Evolutionary conservation across 1,140 invertebrate genomes (phyloP).

Genomic region (Drosophila rhopaloa): DNA sequence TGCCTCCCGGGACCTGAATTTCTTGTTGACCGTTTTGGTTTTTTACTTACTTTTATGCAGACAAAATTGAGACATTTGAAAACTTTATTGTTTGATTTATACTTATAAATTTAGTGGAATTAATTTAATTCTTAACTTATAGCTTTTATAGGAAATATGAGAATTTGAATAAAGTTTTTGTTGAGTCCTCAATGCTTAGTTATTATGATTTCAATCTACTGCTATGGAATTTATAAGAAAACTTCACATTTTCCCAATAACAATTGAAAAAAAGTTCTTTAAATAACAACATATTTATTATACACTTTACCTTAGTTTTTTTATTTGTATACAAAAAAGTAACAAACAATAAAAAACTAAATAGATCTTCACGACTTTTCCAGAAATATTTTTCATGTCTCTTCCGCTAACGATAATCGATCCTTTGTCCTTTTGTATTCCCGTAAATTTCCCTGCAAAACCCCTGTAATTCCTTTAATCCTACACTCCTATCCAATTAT

Average conservation of each 20-base stretch:
- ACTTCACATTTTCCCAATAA: too few relatives aligned
- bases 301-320: neutral
- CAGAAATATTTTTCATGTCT: neutral
- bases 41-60: constrained; percentile 1
- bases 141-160: too few relatives aligned
- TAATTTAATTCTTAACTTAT: too few relatives aligned
- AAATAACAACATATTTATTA: too few relatives aligned
- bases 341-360: neutral
- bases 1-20: constrained; percentile 8
- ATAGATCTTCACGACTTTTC: neutral
- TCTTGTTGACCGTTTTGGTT: constrained; percentile 12
- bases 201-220: too few relatives aligned
- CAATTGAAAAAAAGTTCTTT: too few relatives aligned
- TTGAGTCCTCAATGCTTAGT: too few relatives aligned
- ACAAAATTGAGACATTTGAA: constrained; percentile 28
- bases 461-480: constrained; percentile 25
- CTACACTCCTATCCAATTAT: constrained; percentile 42
- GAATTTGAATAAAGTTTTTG: too few relatives aligned
- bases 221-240: too few relatives aligned
- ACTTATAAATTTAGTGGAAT: too few relatives aligned
- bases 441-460: constrained; percentile 7
- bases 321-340: neutral
- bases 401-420: neutral
- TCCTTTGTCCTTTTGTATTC: constrained; percentile 17
- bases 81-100: neutral